Conservation (phyloP, 2,113 vertebrate genomes). For the Sinocyclocheilus anshuiensis region DNA sequence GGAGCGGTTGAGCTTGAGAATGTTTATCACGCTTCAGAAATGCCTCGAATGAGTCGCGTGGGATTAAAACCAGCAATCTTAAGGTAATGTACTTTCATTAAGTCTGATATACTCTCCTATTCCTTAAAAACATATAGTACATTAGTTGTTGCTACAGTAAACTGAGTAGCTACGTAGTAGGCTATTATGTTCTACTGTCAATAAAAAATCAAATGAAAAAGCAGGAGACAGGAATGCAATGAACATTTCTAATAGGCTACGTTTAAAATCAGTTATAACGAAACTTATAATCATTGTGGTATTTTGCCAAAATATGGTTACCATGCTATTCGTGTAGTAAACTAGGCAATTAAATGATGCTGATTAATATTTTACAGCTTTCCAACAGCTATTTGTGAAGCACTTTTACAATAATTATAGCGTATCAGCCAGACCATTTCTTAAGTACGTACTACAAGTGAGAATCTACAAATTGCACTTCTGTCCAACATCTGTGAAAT, state of each 20-base stretch:
- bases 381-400: background rate
- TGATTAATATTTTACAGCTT: background rate
- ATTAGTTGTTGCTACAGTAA: background rate
- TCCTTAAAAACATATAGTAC: background rate
- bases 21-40: background rate
- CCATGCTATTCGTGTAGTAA: background rate
- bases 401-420: background rate
- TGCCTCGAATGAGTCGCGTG: background rate
- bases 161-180: background rate
- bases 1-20: background rate
- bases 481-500: background rate
- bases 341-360: background rate
- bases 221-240: background rate
- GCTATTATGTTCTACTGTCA: background rate
- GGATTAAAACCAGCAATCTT: background rate
- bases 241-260: background rate
- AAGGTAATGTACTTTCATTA: conserved; percentile 5
- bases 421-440: background rate
- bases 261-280: background rate
- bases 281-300: background rate
- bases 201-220: background rate
- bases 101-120: background rate
- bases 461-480: background rate
- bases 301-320: background rate
- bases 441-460: background rate